phyloP scores from a whole-genome alignment of 2,888 invertebrate species.

The Euclidia mi region DNA sequence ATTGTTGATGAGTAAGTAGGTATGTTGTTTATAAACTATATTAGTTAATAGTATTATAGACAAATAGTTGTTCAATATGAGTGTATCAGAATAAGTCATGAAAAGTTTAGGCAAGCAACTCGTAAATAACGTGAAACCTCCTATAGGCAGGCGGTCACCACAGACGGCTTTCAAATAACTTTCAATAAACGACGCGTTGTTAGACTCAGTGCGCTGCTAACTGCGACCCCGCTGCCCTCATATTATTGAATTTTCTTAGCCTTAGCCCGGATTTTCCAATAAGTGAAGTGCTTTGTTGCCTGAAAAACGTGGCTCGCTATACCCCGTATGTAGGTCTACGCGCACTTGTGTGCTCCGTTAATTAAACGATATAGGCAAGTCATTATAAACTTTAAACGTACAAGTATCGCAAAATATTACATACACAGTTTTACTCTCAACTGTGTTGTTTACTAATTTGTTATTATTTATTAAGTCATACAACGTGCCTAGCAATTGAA shows the following conservation, averaged over 20 bases:
- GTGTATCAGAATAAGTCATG: no score
- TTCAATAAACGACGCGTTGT: conserved; percentile 68
- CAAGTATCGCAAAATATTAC: no score
- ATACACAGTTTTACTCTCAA: no score
- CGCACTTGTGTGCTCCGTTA: conserved; percentile 31
- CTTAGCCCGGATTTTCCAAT: conserved; percentile 69
- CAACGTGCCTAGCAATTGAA: conserved; percentile 20
- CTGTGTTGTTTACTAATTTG: no score
- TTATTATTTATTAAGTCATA: no score
- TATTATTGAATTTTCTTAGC: conserved; percentile 75
- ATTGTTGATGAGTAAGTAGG: no score
- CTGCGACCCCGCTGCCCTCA: conserved; percentile 56
- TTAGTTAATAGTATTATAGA: no score
- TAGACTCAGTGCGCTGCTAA: conserved; percentile 52
- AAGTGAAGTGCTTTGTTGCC: conserved; percentile 67
- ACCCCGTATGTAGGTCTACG: conserved; percentile 19
- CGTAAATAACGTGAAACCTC: no score
- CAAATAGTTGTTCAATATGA: no score
- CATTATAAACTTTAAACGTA: conserved; percentile 14
- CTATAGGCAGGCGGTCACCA: no score
- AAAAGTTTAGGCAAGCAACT: no score
- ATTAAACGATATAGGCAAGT: conserved; percentile 39
- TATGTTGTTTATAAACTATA: no score
- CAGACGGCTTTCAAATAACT: conserved; percentile 74
- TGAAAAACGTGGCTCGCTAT: conserved; percentile 38